Evolutionary conservation across 2,888 invertebrate species (phyloP), one percentile per base, ranked within the genome.

Genomic region (Sisyra nigra): DNA sequence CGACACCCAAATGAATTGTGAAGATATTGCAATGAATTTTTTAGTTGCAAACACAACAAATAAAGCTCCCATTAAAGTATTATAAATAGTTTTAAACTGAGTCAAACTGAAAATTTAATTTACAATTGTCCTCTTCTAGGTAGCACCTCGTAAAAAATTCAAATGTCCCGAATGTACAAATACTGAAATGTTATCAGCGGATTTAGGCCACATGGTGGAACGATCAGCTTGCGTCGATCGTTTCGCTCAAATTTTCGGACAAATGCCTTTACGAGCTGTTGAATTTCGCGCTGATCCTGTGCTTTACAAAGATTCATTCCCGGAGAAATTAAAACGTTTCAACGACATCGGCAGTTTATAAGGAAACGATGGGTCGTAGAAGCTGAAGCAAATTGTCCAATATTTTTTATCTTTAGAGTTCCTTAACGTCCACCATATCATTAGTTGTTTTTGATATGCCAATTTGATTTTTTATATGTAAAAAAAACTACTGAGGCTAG

Each of bases 1-100:
- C 1, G 94, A 96, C 59, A 80, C 85, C 11, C 83, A 87, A 57
- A 93, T 94, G 85, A 96, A 96, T 63, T 96, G 94, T 59, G 96
- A 96, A 62, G 94, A 96, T 58, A 92, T 96, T 52, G 94, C 94
- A 1, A 94, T 96, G 91, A 96, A 96, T 64, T 96, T 94, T 65
- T 73, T 96, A 3, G 86, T 96, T 24, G 84, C 93, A 2, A 93
- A 94, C 59, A 65, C 86, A 13, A 94, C 94, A 0, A 83, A 87
- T 52, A 93, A 93, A 65, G 82, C 93, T 2, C 93, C 94, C 0
- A 89, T 96, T 44, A 89, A 89, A 68, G 82, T 82, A 57, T 49
- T 18, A 5, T n/a, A n/a, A n/a, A n/a, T n/a, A n/a, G n/a, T n/a
- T n/a, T n/a, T n/a, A n/a, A n/a, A n/a, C n/a, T 37, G 9, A 14